A percentile compares a stretch with the other conserved stretches of the same genome.
phyloP scores from a whole-genome alignment of 2,113 vertebrate species.

The Dicentrarchus labrax region DNA sequence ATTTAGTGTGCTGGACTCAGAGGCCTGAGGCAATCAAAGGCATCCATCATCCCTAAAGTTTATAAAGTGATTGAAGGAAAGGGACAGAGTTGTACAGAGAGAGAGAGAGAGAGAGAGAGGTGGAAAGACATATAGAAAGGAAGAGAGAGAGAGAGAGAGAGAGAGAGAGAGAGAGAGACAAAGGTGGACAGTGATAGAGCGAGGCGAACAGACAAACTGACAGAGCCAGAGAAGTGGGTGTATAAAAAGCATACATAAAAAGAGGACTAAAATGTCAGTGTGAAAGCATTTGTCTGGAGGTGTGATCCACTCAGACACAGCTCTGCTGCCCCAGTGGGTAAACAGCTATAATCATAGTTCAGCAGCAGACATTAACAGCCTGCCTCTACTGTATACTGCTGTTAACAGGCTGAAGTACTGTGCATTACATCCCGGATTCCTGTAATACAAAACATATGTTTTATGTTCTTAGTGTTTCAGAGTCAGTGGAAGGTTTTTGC shows the following conservation, averaged over 20 bases:
- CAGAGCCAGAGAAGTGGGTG: slow-evolving; percentile 62
- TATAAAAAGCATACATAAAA: slow-evolving; percentile 72
- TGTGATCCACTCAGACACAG: slow-evolving; percentile 71
- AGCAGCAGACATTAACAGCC: slow-evolving; percentile 55
- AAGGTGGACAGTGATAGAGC: slow-evolving; percentile 53
- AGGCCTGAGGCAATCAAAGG: slow-evolving; percentile 63
- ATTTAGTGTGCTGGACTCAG: slow-evolving; percentile 58
- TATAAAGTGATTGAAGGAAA: slow-evolving; percentile 47
- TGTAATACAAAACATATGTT: slow-evolving; percentile 36
- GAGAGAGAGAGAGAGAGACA: slow-evolving; percentile 31
- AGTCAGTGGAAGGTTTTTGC: not conserved
- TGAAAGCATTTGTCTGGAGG: slow-evolving; percentile 68
- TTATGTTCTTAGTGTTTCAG: slow-evolving; percentile 2
- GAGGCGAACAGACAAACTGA: slow-evolving; percentile 59
- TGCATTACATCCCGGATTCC: slow-evolving; percentile 43
- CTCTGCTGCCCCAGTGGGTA: slow-evolving; percentile 49
- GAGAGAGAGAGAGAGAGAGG: slow-evolving; percentile 8
- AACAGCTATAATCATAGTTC: slow-evolving; percentile 72
- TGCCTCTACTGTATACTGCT: slow-evolving; percentile 24
- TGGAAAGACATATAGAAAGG: slow-evolving; percentile 32
- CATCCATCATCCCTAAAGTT: slow-evolving; percentile 67
- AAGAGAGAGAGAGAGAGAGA: slow-evolving; percentile 34
- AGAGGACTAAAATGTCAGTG: slow-evolving; percentile 69
- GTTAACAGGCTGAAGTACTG: slow-evolving; percentile 51
- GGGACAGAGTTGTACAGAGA: not conserved